Evolutionary conservation across 2,113 vertebrate species (phyloP), one percentile per base, ranked within the genome.

Genomic region (Pelusios castaneus): DNA sequence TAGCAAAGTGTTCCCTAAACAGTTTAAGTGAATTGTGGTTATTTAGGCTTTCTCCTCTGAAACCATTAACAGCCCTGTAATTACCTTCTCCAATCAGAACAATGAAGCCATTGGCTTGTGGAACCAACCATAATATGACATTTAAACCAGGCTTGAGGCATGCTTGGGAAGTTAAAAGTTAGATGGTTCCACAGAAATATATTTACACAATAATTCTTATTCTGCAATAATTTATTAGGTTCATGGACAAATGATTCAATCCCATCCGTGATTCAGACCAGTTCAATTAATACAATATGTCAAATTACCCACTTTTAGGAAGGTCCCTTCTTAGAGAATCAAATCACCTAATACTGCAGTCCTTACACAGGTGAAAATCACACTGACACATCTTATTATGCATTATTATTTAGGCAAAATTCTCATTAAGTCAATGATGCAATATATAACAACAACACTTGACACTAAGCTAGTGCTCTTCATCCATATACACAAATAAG

Each of bases 191-290:
- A 85, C 77, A 95, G 54, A 94, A 96, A 94, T 91, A 87, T 6
- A 67, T 91, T 93, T 94, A 60, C 56, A 89, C 86, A 10, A 52
- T 82, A 90, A 94, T 90, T 85, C 84, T 94, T 67, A 34, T 70
- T 88, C 58, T 87, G 78, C 96, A 95, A 92, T 54, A 90, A 84
- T 95, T 92, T 90, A 49, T 95, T 93, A 92, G n/a, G n/a, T 83
- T 90, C 91, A 24, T 4, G 90, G 87, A 75, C 82, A 95, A 95
- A 91, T 96, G 94, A 97, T 94, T 87, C 92, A 95, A 97, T 94
- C 94, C 85, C 34, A 79, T 89, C 88, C 80, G 95, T 94, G 92
- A 91, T 82, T 97, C 92, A 92, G 92, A 90, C 91, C 91, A 73
- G 78, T 94, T 96, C 90, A 92, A 95, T 96, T 94, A 93, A 92